A percentile compares a stretch with the other conserved stretches of the same genome.
phyloP scores from a whole-genome alignment of 1,140 invertebrate species.

The Anastrepha obliqua region DNA sequence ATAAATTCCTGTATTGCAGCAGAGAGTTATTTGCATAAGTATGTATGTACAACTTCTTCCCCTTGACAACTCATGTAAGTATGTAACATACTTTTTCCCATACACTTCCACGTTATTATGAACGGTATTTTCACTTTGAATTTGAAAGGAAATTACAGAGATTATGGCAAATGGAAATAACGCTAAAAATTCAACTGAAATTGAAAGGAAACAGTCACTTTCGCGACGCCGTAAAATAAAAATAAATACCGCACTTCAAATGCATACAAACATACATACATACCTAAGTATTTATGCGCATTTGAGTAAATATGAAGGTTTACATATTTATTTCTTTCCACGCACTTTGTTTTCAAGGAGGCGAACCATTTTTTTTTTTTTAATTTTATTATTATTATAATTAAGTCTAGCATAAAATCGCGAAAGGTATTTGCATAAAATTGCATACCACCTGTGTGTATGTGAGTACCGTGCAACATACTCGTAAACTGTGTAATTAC shows the following conservation, averaged over 20 bases:
- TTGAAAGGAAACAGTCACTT: slow-evolving; percentile 46
- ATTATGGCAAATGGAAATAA: slow-evolving; percentile 13
- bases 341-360: slow-evolving; percentile 9
- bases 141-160: slow-evolving; percentile 37
- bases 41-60: too few relatives aligned
- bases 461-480: slow-evolving; percentile 18
- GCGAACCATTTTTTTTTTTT: neutral
- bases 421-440: slow-evolving; percentile 47
- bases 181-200: neutral
- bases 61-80: too few relatives aligned
- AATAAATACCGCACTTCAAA: slow-evolving; percentile 8
- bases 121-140: slow-evolving; percentile 19
- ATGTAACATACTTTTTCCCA: neutral
- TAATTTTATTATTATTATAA: neutral
- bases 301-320: neutral
- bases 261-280: neutral
- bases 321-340: neutral
- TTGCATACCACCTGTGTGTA: neutral
- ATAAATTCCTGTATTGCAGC: too few relatives aligned
- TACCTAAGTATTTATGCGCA: neutral
- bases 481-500: slow-evolving; percentile 37
- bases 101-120: slow-evolving; percentile 16
- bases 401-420: slow-evolving; percentile 37
- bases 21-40: too few relatives aligned
- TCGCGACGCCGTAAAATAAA: slow-evolving; percentile 4